Evolutionary conservation across 2,113 vertebrate genomes (phyloP).

Genomic region (Tupaia tana): DNA sequence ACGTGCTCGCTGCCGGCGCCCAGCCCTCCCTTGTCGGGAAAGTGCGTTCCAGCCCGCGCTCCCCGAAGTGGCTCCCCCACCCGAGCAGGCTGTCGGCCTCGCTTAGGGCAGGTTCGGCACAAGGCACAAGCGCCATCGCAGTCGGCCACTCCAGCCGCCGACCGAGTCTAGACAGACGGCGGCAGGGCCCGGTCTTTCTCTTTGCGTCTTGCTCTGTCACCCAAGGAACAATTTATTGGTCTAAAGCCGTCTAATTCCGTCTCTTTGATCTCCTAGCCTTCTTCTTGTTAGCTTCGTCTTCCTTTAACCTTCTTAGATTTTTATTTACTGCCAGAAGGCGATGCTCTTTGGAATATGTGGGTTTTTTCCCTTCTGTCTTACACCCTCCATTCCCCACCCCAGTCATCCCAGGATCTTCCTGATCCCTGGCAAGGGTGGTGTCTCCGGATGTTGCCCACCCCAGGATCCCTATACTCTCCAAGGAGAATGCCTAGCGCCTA

Average conservation of each 20-base stretch:
- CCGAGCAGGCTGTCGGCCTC: background rate
- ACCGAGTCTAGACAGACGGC: slow-evolving; percentile 78
- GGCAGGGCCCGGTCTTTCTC: slow-evolving; percentile 74
- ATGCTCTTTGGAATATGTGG: slow-evolving; percentile 50
- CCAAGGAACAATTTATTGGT: slow-evolving; percentile 85
- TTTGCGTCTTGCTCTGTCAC: slow-evolving; percentile 80
- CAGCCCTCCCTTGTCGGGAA: too few relatives aligned
- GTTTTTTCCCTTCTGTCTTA: background rate
- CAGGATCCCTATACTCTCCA: background rate
- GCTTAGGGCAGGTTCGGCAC: background rate
- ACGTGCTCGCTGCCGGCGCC: fast-evolving
- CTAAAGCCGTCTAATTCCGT: slow-evolving; percentile 81
- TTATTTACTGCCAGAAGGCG: slow-evolving; percentile 74
- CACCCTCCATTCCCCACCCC: background rate
- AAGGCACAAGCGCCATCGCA: background rate
- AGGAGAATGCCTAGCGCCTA: slow-evolving; percentile 15
- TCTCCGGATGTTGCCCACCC: background rate
- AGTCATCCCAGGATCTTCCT: background rate
- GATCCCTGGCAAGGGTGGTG: background rate
- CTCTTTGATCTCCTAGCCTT: slow-evolving; percentile 85
- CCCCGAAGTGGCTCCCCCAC: background rate
- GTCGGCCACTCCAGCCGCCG: background rate
- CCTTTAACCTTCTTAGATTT: slow-evolving; percentile 76
- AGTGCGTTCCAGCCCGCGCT: background rate
- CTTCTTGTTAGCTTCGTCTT: slow-evolving; percentile 77